A percentile compares a stretch with the other conserved stretches of the same genome.
phyloP scores from a whole-genome alignment of 2,888 invertebrate genomes.

The Apocheima hispidaria region DNA sequence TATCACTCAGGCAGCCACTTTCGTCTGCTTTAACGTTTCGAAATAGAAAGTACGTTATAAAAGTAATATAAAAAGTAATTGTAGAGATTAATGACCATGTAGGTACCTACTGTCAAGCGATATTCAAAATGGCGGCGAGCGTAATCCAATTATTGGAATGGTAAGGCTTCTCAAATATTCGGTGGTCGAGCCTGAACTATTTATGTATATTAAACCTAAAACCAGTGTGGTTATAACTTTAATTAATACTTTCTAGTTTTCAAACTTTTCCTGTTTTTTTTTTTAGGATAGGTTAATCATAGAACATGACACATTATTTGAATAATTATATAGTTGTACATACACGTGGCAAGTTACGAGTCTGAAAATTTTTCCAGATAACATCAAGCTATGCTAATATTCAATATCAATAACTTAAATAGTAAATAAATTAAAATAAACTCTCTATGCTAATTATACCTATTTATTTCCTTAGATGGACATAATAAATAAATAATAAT shows the following conservation, averaged over 20 bases:
- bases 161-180: conserved; percentile 36
- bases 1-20: conserved; percentile 8
- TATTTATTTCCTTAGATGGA: too few relatives aligned
- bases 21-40: conserved; percentile 8
- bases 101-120: conserved; percentile 13
- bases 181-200: conserved; percentile 27
- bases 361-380: too few relatives aligned
- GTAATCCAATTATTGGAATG: conserved; percentile 32
- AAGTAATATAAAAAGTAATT: conserved; percentile 7
- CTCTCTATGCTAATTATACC: too few relatives aligned
- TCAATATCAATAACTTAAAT: too few relatives aligned
- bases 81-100: conserved; percentile 14
- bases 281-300: too few relatives aligned
- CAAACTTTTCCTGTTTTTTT: background rate
- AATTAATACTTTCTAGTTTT: background rate
- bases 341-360: too few relatives aligned
- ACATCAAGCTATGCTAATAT: too few relatives aligned
- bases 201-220: conserved; percentile 10
- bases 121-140: conserved; percentile 20
- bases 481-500: too few relatives aligned
- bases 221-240: background rate
- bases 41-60: conserved; percentile 16
- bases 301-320: too few relatives aligned
- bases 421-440: too few relatives aligned
- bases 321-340: too few relatives aligned